Evolutionary conservation across 2,888 invertebrate species (phyloP).

Genomic region (Linyphia triangularis): DNA sequence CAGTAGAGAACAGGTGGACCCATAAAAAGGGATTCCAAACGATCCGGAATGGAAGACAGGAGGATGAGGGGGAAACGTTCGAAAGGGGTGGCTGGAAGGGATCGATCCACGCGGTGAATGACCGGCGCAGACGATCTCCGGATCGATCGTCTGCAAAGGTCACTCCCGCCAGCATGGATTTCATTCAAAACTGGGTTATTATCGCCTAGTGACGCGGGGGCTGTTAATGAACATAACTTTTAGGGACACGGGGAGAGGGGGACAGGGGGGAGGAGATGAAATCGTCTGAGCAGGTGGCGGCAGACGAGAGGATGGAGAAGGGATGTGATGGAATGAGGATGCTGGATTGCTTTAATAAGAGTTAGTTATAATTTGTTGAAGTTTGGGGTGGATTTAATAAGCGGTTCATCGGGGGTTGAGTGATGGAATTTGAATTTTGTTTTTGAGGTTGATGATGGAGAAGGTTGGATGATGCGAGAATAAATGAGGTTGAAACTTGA

Average conservation of each 20-base stretch:
- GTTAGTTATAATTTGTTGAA: too few species aligned
- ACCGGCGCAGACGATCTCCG: slow-evolving; percentile 58
- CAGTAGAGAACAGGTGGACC: slow-evolving; percentile 17
- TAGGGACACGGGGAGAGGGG: background rate
- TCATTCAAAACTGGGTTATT: slow-evolving; percentile 59
- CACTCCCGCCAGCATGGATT: slow-evolving; percentile 5
- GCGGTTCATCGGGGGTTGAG: background rate
- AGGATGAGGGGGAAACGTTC: slow-evolving; percentile 18
- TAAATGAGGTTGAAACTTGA: too few species aligned
- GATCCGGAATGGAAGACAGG: background rate
- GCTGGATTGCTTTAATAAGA: too few species aligned
- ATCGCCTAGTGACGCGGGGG: slow-evolving; percentile 10
- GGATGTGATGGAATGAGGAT: background rate
- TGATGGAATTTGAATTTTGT: background rate
- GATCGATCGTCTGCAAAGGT: slow-evolving; percentile 62
- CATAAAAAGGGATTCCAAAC: background rate
- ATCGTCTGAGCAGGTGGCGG: slow-evolving; percentile 18
- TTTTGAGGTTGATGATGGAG: too few species aligned
- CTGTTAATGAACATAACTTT: slow-evolving; percentile 33
- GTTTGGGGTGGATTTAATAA: background rate
- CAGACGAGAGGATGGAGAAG: slow-evolving; percentile 22
- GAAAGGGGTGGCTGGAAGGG: slow-evolving; percentile 29
- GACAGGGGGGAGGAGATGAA: background rate
- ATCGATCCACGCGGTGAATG: slow-evolving; percentile 69
- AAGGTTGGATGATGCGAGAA: too few species aligned